A percentile compares a stretch with the other conserved stretches of the same genome.
Conservation (phyloP, 1,140 invertebrate genomes). For the Bombus polaris region DNA sequence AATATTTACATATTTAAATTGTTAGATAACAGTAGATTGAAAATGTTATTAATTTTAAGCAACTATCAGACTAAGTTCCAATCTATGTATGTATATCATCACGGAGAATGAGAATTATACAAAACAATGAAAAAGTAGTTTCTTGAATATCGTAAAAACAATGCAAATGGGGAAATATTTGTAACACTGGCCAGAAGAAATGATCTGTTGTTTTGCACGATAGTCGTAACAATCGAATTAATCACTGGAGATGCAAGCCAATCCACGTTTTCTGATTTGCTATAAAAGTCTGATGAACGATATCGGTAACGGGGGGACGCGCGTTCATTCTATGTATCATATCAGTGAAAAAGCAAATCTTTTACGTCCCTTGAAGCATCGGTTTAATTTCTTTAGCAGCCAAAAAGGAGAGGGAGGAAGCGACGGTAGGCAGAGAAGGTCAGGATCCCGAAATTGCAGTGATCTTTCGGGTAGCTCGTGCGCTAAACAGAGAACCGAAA, state of each 20-base stretch:
- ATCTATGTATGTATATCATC: background rate
- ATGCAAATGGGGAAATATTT: background rate
- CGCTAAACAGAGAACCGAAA: conserved; percentile 21
- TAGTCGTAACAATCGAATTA: conserved; percentile 5
- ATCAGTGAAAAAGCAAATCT: background rate
- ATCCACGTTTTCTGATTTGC: conserved; percentile 4
- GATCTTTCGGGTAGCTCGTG: conserved; percentile 40
- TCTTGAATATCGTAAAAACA: background rate
- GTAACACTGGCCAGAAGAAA: background rate
- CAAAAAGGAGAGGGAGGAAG: background rate
- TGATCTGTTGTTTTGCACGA: background rate
- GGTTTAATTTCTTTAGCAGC: conserved; percentile 23
- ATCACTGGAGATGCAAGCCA: background rate
- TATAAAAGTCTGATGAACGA: background rate
- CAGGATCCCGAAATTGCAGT: conserved; percentile 63
- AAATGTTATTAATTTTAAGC: background rate
- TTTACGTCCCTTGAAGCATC: background rate
- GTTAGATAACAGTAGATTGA: background rate
- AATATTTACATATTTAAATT: background rate
- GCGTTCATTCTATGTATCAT: too few relatives aligned
- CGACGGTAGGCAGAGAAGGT: conserved; percentile 57
- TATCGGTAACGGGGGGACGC: background rate
- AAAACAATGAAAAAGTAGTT: background rate
- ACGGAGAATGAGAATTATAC: background rate
- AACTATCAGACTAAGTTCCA: background rate